Percentiles rank a stretch among this genome's conserved stretches.
phyloP scores from a whole-genome alignment of 92 coral and sea anemone genomes.

The Isaurus tuberculatus region DNA sequence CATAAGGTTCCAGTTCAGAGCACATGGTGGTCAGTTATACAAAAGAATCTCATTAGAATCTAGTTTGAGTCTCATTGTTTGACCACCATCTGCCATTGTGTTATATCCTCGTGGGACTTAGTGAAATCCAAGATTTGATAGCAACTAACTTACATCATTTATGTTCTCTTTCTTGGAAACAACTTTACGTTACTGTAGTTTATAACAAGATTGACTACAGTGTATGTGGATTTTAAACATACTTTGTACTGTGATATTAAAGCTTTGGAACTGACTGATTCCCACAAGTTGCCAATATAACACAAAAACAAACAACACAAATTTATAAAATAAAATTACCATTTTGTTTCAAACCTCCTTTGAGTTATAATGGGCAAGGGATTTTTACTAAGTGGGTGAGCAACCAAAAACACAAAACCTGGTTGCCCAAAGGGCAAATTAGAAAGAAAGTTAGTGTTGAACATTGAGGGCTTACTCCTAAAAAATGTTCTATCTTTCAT shows the following conservation, averaged over 20 bases:
- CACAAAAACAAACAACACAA: conserved; percentile 14
- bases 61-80: too few species aligned
- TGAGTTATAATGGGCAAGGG: conserved; percentile 32
- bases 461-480: too few species aligned
- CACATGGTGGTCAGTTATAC: too few species aligned
- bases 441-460: conserved; percentile 43
- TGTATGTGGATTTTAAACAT: conserved; percentile 47
- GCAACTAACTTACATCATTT: conserved; percentile 34
- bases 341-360: conserved; percentile 34
- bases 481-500: too few species aligned
- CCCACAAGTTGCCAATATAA: conserved; percentile 18
- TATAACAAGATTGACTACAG: conserved; percentile 17
- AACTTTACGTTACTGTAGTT: conserved; percentile 25
- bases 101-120: too few species aligned
- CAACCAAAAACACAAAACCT: conserved; percentile 38
- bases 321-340: conserved; percentile 14
- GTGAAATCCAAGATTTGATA: too few species aligned
- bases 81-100: too few species aligned
- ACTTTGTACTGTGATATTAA: conserved; percentile 20
- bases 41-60: too few species aligned
- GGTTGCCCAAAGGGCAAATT: conserved; percentile 57
- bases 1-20: too few species aligned
- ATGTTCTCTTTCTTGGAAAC: conserved; percentile 31
- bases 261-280: conserved; percentile 33
- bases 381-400: conserved; percentile 25